Base-by-base conservation (phyloP, 2,888 invertebrate genomes). In the Drosophila leonis region DNA sequence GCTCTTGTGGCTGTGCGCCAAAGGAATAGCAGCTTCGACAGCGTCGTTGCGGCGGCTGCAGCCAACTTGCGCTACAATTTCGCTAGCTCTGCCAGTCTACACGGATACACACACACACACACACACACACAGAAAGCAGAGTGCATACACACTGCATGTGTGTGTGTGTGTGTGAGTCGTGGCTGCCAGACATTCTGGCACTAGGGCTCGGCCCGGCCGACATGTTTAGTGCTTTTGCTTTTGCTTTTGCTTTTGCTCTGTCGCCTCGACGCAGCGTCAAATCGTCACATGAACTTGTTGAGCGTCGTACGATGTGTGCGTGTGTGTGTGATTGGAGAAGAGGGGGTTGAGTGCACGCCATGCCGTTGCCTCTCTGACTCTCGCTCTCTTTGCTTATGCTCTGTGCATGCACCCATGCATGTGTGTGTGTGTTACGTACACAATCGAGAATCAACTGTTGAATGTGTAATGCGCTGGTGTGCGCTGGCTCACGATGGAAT, bases 121-220 rank as follows among this genome's bases (percentile, higher is more conserved):
- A 51, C 27, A 8, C n/a, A 51, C 55, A 57, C 56, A 51, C 27
- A 8, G 15, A 51, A 54, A 31, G 15, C 61, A 27, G 18, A 49
- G 42, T 70, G 70, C 66, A 71, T 80, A 31, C 59, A 65, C 20
- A 35, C 18, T 54, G 61, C 65, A 59, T 48, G 51, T n/a, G 39
- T 61, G 63, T 62, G 64, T 42, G 51, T 54, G 73, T 74, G 70
- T 57, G 70, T 31, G 69, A 81, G 80, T 88, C 88, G 88, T 80
- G 80, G 87, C 78, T 91, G 91, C 86, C 86, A 91, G 91, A 91
- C 91, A 92, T 92, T 91, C 91, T 91, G 91, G 91, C 92, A 91
- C 92, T 91, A 82, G 82, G 72, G 78, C 83, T 79, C 80, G 70
- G 71, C 80, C 75, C 67, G 66, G 56, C 68, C 75, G 67, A 75